Evolutionary conservation across 2,797 vertebrate species (phyloP).

Genomic region (Gobionotothen gibberifrons): DNA sequence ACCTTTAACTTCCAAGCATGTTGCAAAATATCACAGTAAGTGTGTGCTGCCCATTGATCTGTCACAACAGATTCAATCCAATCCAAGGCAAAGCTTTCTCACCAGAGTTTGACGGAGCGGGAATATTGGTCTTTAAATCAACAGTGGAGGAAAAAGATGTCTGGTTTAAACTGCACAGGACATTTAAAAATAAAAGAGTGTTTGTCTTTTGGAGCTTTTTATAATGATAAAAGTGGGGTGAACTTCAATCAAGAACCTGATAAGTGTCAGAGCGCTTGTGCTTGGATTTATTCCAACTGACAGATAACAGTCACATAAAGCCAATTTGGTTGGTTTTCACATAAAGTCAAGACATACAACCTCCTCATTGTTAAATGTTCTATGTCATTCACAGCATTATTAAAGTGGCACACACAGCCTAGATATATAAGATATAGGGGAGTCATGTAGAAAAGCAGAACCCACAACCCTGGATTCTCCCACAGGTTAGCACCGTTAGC

Average conservation of each 20-base stretch:
- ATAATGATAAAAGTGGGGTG: background rate
- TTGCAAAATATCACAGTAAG: constrained; percentile 37
- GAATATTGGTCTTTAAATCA: constrained; percentile 21
- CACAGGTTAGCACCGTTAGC: too few relatives aligned
- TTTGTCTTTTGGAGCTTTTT: background rate
- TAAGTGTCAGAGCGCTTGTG: background rate
- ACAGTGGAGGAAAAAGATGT: background rate
- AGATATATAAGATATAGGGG: too few relatives aligned
- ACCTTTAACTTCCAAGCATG: constrained; percentile 53
- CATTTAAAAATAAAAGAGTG: background rate
- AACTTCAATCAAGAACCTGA: background rate
- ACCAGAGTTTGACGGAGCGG: constrained; percentile 18
- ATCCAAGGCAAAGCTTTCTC: constrained; percentile 24
- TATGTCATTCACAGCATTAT: too few relatives aligned
- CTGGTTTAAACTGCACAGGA: constrained; percentile 7
- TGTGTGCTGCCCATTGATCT: constrained; percentile 38
- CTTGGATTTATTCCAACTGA: constrained; percentile 7
- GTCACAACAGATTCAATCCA: constrained; percentile 35
- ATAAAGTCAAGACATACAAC: background rate
- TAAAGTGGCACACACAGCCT: too few relatives aligned
- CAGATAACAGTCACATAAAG: background rate
- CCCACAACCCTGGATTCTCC: too few relatives aligned
- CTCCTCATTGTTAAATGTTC: background rate
- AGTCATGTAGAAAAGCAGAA: too few relatives aligned
- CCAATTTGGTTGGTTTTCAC: background rate